phyloP scores from a whole-genome alignment of 2,888 invertebrate genomes.

The Lepidochitona cinerea region DNA sequence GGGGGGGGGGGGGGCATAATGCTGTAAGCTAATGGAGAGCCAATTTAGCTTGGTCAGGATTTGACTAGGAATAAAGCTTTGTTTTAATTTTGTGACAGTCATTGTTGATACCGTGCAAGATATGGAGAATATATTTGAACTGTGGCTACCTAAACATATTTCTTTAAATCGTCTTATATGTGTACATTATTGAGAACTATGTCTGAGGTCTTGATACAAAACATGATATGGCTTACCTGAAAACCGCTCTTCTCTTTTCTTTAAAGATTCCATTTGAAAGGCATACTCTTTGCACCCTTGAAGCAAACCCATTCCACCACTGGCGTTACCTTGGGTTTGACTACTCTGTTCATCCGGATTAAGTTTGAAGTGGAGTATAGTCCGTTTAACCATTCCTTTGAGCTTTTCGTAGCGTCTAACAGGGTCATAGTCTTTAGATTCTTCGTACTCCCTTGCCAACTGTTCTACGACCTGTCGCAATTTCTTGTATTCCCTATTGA shows the following conservation, averaged over 20 bases:
- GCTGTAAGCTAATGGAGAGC: too few species aligned
- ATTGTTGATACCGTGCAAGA: too few species aligned
- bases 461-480: conserved; percentile 58
- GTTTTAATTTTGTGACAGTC: too few species aligned
- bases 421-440: conserved; percentile 93
- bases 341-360: conserved; percentile 42
- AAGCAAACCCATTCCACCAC: conserved; percentile 40
- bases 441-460: conserved; percentile 84
- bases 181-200: too few species aligned
- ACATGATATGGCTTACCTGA: not conserved
- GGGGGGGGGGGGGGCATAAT: too few species aligned
- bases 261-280: conserved; percentile 48
- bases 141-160: too few species aligned
- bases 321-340: not conserved
- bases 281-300: conserved; percentile 46
- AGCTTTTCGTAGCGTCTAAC: conserved; percentile 95
- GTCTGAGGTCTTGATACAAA: too few species aligned
- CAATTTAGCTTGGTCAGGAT: too few species aligned
- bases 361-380: conserved; percentile 58
- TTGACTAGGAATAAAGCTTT: too few species aligned
- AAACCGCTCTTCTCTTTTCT: conserved; percentile 37
- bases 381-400: conserved; percentile 92
- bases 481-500: conserved; percentile 57
- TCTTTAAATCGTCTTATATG: too few species aligned
- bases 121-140: too few species aligned